Base-by-base conservation (phyloP, 2,113 vertebrate species). In the Sorex fumeus region DNA sequence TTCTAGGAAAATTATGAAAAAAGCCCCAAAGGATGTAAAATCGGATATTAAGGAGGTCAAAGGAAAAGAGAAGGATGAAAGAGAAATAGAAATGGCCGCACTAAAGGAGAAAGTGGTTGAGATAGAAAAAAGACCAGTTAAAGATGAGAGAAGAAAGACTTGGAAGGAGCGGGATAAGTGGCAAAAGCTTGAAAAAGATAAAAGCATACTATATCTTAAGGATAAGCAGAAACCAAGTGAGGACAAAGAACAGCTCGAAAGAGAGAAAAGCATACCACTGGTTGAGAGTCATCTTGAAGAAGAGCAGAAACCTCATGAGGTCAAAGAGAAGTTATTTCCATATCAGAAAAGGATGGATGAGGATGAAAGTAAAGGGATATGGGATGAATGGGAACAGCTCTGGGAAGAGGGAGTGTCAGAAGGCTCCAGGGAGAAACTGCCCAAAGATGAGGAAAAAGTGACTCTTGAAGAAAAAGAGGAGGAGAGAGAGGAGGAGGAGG, bases 141-240 rank as follows among this genome's bases (percentile, higher is more conserved):
- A 1, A 25, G n/a, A 0, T 45, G 43, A 90, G 43, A 84, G 4
- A 6, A 91, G 18, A 43, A 2, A 67, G 27, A 45, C 70, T 78
- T 87, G 74, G 81, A 1, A 72, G 0, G 69, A 96, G 2, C 82
- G 87, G 96, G 82, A 93, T 43, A 11, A 94, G 2, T 92, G 95
- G 94, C 78, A 93, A 23, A 7, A 21, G 43, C 16, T 3, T 10
- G 43, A 25, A 1, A 3, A 2, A 30, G 77, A 91, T 12, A 77
- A 0, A 0, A 6, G 1, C 9, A 23, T 67, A 71, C 11, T 90
- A 6, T 95, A 60, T 60, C 57, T 60, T 60, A 60, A 60, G 57
- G 57, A 60, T 21, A 19, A 60, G 57, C 19, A 21, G 53, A 60
- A 60, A 60, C 57, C 57, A 60, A 19, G 18, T 8, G 19, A 60